Evolutionary conservation across 2,797 vertebrate species (phyloP).

Genomic region (Neosilurus mollespiculum): DNA sequence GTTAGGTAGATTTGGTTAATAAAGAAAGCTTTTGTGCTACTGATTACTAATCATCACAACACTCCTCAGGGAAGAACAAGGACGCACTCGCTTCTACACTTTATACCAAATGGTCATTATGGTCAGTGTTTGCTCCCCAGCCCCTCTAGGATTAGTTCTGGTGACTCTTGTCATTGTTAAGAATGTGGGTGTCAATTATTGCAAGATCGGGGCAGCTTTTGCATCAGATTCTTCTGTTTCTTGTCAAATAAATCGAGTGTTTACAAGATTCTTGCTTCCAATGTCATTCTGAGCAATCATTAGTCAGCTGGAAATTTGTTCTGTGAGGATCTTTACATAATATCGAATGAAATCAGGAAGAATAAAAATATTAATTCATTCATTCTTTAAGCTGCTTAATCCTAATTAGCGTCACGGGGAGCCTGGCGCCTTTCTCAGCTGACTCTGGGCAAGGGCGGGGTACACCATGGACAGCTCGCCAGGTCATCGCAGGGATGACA

Average conservation of each 20-base stretch:
- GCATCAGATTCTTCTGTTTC: slow-evolving; percentile 36
- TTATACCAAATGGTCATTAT: slow-evolving; percentile 3
- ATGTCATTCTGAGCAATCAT: background rate
- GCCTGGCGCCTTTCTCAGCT: too few relatives aligned
- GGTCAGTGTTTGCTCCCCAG: background rate
- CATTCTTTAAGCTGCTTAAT: too few relatives aligned
- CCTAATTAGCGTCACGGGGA: too few relatives aligned
- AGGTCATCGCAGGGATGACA: too few relatives aligned
- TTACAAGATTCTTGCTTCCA: background rate
- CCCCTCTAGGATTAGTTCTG: background rate
- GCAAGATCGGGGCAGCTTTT: slow-evolving; percentile 18
- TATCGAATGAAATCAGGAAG: background rate
- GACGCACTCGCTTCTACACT: background rate
- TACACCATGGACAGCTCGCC: too few relatives aligned
- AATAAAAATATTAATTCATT: background rate
- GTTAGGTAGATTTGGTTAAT: background rate
- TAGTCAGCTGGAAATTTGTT: slow-evolving; percentile 17
- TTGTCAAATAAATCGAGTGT: slow-evolving; percentile 19
- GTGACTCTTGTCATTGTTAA: background rate
- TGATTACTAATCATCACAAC: background rate
- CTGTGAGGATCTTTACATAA: slow-evolving; percentile 8
- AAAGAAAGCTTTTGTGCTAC: background rate
- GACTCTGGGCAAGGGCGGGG: too few relatives aligned
- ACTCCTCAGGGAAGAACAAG: background rate
- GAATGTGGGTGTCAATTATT: slow-evolving; percentile 6